A percentile compares a stretch with the other conserved stretches of the same genome.
These are phyloP conservation scores for Hemicrepidius hirtus DNA, from an alignment of 2,888 invertebrate species.

Conservation along the genomic window DNA sequence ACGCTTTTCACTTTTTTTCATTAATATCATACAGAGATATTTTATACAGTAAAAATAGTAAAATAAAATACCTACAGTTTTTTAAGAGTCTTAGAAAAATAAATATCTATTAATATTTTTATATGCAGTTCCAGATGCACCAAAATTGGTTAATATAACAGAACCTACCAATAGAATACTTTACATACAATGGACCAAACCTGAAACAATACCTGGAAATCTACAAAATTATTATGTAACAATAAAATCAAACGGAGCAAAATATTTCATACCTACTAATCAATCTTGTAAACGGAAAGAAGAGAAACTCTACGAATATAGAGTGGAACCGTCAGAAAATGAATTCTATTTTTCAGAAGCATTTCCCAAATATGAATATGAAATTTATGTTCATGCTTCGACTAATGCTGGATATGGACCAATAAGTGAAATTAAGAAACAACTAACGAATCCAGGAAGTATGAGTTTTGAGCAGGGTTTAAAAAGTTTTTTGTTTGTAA, in stretches of 20 bases:
- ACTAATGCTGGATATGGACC: background rate
- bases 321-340: background rate
- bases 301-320: too few species aligned
- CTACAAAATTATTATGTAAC: background rate
- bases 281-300: too few species aligned
- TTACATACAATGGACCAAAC: too few species aligned
- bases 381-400: background rate
- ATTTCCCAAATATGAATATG: background rate
- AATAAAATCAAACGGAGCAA: background rate
- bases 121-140: conserved; percentile 36
- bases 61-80: too few species aligned
- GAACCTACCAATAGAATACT: too few species aligned
- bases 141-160: conserved; percentile 6
- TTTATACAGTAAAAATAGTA: too few species aligned
- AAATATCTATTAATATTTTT: background rate
- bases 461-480: background rate
- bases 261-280: too few species aligned
- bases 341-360: background rate
- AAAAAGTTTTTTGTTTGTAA: background rate
- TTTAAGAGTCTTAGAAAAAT: background rate
- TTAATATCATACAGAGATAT: too few species aligned
- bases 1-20: too few species aligned
- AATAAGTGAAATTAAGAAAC: background rate
- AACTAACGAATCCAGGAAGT: conserved; percentile 7
- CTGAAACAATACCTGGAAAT: background rate